These are phyloP conservation scores for Dolichotis patagonum DNA, from an alignment of 2,113 vertebrate genomes.

Conservation along the genomic window DNA sequence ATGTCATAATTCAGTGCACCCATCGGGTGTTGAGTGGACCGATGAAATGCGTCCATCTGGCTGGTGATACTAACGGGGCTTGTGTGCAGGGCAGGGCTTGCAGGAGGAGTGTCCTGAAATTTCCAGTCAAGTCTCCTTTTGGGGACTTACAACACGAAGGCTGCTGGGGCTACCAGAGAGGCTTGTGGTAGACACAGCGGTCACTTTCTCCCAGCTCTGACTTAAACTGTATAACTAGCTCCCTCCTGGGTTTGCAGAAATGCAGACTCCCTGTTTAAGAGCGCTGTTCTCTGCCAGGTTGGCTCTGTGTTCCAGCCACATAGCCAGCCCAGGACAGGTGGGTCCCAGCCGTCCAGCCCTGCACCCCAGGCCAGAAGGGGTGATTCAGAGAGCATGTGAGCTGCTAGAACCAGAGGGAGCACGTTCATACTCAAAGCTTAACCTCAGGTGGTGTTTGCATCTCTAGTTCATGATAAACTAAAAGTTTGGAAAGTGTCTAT, in stretches of 20 bases:
- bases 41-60: background rate
- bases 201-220: fast-evolving
- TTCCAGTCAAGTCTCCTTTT: background rate
- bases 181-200: no score
- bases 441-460: no score
- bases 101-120: background rate
- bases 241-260: background rate
- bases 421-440: no score
- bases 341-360: background rate
- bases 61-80: background rate
- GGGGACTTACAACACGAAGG: background rate
- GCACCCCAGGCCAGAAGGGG: background rate
- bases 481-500: background rate
- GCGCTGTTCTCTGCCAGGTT: fast-evolving
- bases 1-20: background rate
- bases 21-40: background rate
- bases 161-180: fast-evolving
- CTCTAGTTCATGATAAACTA: no score
- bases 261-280: background rate
- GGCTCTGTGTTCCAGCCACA: background rate
- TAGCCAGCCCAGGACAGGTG: background rate
- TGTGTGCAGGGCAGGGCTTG: background rate
- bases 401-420: no score
- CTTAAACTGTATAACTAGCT: fast-evolving
- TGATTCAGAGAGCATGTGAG: no score